Evolutionary conservation across 2,888 invertebrate species (phyloP), one percentile per base, ranked within the genome.

Genomic region (Netelia fuscicornis): DNA sequence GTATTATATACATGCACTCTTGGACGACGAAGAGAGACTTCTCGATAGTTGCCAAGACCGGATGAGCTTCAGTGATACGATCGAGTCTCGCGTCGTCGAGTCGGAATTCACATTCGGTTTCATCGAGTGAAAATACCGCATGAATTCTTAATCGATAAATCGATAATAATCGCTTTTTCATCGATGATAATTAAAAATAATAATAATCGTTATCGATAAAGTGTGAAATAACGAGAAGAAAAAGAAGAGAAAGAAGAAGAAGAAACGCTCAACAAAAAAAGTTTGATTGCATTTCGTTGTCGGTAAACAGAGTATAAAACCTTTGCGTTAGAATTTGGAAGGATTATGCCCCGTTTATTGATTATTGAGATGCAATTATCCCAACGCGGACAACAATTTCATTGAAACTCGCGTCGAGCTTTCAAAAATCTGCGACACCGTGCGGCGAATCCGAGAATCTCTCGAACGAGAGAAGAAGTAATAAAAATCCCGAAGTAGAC

Each of bases 251-350:
- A 82, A 76, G 79, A 62, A 79, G 70, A 75, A 78, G 37, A 37
- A 37, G 37, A 37, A 37, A 37, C 37, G 37, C 1, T 37, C 8
- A 77, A 48, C n/a, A 76, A n/a, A n/a, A 5, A 67, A 48, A 48
- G 42, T 48, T 13, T 44, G 17, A 48, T 80, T 86, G 87, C 78
- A 82, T 81, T 88, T 89, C 88, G 89, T 85, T 86, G 85, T 91
- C 92, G 92, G 92, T 92, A 92, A 92, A 90, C 90, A 88, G 91
- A 92, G 92, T 90, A 89, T 92, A 91, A 92, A 85, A 88, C 88
- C 90, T 91, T 91, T 88, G 87, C 84, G 48, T 62, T 65, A 56
- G 54, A 58, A 56, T 77, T 78, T 74, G 72, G 74, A 89, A 91
- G 92, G 83, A 92, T 92, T 92, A 92, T 92, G 92, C 92, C 90